phyloP scores from a whole-genome alignment of 2,888 invertebrate genomes.

The Pandemis heparana region DNA sequence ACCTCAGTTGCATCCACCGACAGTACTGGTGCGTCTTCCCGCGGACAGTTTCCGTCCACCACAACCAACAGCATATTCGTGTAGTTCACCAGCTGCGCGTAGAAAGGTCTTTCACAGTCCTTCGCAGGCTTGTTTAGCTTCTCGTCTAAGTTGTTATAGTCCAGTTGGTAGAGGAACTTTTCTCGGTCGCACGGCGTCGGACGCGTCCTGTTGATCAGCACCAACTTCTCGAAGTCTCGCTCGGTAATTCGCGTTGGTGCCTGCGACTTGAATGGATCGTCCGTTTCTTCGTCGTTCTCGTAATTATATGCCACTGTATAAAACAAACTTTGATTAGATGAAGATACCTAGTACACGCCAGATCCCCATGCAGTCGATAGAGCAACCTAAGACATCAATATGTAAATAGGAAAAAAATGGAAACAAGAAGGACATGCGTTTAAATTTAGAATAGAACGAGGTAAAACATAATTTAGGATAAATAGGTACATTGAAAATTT shows the following conservation, averaged over 20 bases:
- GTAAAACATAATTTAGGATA: slow-evolving; percentile 24
- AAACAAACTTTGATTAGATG: slow-evolving; percentile 42
- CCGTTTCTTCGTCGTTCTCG: slow-evolving; percentile 81
- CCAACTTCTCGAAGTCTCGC: slow-evolving; percentile 87
- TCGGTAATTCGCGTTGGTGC: slow-evolving; percentile 79
- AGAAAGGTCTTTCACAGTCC: slow-evolving; percentile 87
- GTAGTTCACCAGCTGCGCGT: slow-evolving; percentile 90
- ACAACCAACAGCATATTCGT: slow-evolving; percentile 93
- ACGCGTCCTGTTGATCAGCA: slow-evolving; percentile 90
- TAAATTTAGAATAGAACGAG: slow-evolving; percentile 16
- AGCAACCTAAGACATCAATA: slow-evolving; percentile 35
- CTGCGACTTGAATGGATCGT: slow-evolving; percentile 72
- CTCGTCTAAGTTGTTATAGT: slow-evolving; percentile 78
- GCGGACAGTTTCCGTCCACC: slow-evolving; percentile 88
- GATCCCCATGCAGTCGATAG: slow-evolving; percentile 32
- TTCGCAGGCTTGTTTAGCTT: slow-evolving; percentile 77
- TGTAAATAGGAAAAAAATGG: slow-evolving; percentile 13
- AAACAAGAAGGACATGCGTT: slow-evolving; percentile 30
- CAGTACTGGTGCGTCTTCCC: slow-evolving; percentile 75
- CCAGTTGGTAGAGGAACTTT: slow-evolving; percentile 84
- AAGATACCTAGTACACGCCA: slow-evolving; percentile 2
- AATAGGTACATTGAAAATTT: slow-evolving; percentile 21
- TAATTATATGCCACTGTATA: slow-evolving; percentile 71
- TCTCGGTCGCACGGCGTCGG: slow-evolving; percentile 95
- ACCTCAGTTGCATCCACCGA: slow-evolving; percentile 77